Conservation (phyloP, 92 coral and sea anemone species). For the Epizoanthus rinbou region DNA sequence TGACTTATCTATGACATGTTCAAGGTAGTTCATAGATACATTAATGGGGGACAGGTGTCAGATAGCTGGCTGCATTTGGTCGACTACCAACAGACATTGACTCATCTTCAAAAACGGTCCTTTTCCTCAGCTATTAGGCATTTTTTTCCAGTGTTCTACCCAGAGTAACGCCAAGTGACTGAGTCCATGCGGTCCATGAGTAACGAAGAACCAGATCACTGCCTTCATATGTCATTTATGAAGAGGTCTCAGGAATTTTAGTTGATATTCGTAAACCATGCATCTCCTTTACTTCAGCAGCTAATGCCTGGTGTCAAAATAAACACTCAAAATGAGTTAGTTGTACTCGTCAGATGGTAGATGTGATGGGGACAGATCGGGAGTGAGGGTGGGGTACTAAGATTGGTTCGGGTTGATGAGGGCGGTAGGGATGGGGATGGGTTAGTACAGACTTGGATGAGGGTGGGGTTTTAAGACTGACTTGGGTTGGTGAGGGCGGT, state of each 20-base stretch:
- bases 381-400: no score
- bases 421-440: not conserved
- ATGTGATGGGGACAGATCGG: not conserved
- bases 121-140: not conserved
- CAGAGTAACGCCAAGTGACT: no score
- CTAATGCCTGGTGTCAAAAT: conserved; percentile 68
- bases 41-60: no score
- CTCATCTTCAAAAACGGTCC: no score
- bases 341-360: not conserved
- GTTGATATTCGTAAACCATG: conserved; percentile 88
- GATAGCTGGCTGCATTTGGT: no score
- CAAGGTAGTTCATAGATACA: no score
- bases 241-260: conserved; percentile 47
- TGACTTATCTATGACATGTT: no score
- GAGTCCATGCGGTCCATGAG: not conserved
- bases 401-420: no score
- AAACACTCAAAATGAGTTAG: not conserved
- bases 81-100: no score
- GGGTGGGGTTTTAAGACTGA: not conserved
- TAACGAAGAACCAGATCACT: not conserved
- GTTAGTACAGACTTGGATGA: not conserved
- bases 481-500: not conserved
- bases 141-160: not conserved
- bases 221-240: not conserved
- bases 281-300: conserved; percentile 91